Evolutionary conservation across 1,140 invertebrate species (phyloP).

Genomic region (Bombus balteatus): DNA sequence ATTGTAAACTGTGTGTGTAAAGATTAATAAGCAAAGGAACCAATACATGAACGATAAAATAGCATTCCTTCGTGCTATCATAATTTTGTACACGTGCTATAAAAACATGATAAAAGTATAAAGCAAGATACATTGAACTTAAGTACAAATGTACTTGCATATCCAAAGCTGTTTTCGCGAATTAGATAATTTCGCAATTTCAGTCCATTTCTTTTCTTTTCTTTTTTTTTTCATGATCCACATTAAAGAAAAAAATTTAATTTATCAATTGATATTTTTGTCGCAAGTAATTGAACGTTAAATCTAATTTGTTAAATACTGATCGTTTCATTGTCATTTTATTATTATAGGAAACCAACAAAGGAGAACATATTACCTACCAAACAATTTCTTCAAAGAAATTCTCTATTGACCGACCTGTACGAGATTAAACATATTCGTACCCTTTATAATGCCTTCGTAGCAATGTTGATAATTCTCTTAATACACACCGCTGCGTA

Average conservation of each 20-base stretch:
- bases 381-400: conserved; percentile 87
- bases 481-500: conserved; percentile 88
- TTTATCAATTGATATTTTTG: neutral
- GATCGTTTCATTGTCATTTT: neutral
- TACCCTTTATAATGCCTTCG: conserved; percentile 93
- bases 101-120: neutral
- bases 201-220: too few relatives aligned
- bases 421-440: conserved; percentile 90
- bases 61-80: neutral
- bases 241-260: neutral
- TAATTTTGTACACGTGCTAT: too few relatives aligned
- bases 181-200: neutral
- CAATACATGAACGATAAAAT: neutral
- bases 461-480: conserved; percentile 90
- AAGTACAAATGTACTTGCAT: neutral
- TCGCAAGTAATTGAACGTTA: neutral
- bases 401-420: conserved; percentile 90
- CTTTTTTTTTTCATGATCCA: neutral
- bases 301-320: neutral
- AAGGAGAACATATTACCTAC: conserved; percentile 77
- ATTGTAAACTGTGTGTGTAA: neutral
- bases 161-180: neutral
- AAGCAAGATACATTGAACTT: neutral
- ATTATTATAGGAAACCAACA: conserved; percentile 51
- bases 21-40: neutral